Evolutionary conservation across 2,888 invertebrate genomes (phyloP), one percentile per base, ranked within the genome.

Genomic region (Acheta domesticus): DNA sequence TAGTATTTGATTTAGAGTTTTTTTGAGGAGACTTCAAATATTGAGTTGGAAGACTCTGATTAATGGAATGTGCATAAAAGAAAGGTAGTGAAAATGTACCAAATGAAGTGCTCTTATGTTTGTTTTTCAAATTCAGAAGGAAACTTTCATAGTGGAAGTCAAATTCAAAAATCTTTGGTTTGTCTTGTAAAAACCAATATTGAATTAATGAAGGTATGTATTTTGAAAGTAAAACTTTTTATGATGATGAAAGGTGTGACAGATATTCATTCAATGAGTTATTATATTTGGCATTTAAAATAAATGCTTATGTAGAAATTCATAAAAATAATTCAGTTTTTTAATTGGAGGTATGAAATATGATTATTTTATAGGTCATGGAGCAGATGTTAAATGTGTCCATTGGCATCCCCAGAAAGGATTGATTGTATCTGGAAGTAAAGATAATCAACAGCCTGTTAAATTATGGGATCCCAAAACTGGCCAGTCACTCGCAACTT

Each of bases 331-430:
- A 48, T n/a, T 8, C 20, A 23, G 48, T 77, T 73, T 78, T 75
- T n/a, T 23, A 76, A 36, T 36, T 36, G 36, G 36, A 36, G 5
- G 8, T 36, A 36, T 36, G 8, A 36, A 36, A 36, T 36, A 36
- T 36, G 36, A 36, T 36, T 75, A 82, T 84, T 80, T 82, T 83
- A 74, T 84, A 92, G 95, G 98, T 83, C 99, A 99, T 86, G 99
- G 99, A 84, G 97, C 98, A 48, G 99, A 99, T 89, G 99, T 99
- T 0, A 98, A 98, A 88, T 98, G 99, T 88, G 98, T 99, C 11
- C 98, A 99, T 87, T 99, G 99, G 99, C 99, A 99, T 89, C 99
- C 99, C 1, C 95, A 96, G 84, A 99, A 99, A 88, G 94, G 96
- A 81, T 91, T 99, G 77, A 93, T 99, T 84, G 97, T 97, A 74